phyloP scores from a whole-genome alignment of 2,113 vertebrate species.

The Campylorhamphus procurvoides region DNA sequence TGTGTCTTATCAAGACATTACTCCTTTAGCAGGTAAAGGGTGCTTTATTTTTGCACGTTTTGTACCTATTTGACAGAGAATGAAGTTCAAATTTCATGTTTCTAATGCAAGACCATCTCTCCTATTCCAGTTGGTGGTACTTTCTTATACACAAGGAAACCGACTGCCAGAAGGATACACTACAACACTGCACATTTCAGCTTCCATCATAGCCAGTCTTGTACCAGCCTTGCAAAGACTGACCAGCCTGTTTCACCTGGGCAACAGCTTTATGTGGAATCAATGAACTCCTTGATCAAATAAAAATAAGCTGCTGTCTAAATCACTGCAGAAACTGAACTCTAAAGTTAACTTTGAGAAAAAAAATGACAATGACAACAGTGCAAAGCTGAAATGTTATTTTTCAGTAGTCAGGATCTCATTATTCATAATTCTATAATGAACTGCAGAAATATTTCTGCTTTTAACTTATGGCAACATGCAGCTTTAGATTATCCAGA shows the following conservation, averaged over 20 bases:
- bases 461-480: background rate
- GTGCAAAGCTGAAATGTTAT: background rate
- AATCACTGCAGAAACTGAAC: background rate
- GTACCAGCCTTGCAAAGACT: background rate
- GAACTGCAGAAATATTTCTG: background rate
- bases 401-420: background rate
- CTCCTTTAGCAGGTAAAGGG: background rate
- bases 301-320: background rate
- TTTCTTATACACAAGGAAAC: background rate
- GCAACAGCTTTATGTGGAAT: background rate
- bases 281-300: background rate
- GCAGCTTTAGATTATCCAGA: background rate
- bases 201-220: background rate
- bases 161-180: background rate
- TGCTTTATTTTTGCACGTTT: background rate
- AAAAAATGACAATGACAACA: background rate
- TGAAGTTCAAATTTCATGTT: background rate
- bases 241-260: background rate
- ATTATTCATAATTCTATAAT: background rate
- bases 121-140: background rate
- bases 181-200: too few species aligned
- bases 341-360: background rate
- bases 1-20: background rate
- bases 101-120: background rate
- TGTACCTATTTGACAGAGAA: background rate